These are phyloP conservation scores for Plecotus auritus DNA, from an alignment of 2,113 vertebrate species.

Conservation along the genomic window DNA sequence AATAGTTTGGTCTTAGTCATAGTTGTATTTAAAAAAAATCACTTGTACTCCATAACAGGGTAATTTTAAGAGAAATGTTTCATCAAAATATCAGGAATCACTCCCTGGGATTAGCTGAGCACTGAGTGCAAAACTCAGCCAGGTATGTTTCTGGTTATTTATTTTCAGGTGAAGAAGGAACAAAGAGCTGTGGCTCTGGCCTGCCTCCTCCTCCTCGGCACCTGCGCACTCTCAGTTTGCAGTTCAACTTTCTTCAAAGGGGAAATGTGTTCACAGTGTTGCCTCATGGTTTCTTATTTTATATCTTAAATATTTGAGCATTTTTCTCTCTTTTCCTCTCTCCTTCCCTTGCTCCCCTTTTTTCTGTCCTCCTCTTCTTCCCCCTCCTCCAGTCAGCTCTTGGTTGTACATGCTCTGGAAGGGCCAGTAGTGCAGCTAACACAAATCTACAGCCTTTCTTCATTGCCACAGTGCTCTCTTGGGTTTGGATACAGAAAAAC, in stretches of 20 bases:
- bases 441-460: neutral
- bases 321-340: conserved; percentile 2
- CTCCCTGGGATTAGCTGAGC: conserved; percentile 20
- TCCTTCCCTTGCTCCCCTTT: neutral
- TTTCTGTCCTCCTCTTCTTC: neutral
- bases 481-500: conserved; percentile 32
- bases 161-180: neutral
- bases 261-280: neutral
- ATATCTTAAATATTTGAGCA: neutral
- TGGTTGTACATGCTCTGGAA: neutral
- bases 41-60: conserved; percentile 25
- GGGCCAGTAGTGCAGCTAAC: neutral
- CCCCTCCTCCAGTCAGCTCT: neutral
- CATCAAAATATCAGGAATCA: neutral
- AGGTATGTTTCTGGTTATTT: conserved; percentile 3
- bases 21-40: neutral
- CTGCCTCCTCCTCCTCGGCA: neutral
- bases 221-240: neutral
- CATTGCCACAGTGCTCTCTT: conserved; percentile 1
- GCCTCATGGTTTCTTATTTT: neutral
- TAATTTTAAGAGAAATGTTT: conserved; percentile 45
- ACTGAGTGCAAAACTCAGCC: conserved; percentile 16
- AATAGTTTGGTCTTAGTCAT: neutral
- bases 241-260: neutral
- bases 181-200: neutral